phyloP scores from a whole-genome alignment of 92 coral and sea anemone genomes.

The Phenganax marumi region DNA sequence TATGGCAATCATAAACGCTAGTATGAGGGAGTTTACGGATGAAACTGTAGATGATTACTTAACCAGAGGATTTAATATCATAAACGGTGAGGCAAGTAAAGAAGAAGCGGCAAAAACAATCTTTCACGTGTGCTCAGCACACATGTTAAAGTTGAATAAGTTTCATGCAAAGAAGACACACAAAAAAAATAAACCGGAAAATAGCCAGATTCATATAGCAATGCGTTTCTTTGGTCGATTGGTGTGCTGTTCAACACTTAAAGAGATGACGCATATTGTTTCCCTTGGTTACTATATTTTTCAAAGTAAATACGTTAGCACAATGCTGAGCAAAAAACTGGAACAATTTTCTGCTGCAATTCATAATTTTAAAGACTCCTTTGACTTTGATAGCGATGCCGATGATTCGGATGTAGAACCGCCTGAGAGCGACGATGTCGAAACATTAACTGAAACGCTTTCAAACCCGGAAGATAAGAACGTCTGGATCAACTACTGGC shows the following conservation, averaged over 20 bases:
- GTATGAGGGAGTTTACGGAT: slow-evolving; percentile 34
- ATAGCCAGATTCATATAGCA: slow-evolving; percentile 45
- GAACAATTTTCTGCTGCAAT: slow-evolving; percentile 8
- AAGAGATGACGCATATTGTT: slow-evolving; percentile 21
- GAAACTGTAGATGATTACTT: slow-evolving; percentile 12
- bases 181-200: slow-evolving; percentile 7
- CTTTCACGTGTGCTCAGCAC: slow-evolving; percentile 41
- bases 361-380: background rate
- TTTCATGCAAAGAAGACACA: slow-evolving; percentile 24
- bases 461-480: background rate
- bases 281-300: slow-evolving; percentile 14
- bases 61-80: slow-evolving; percentile 33
- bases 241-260: slow-evolving; percentile 2
- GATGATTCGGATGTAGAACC: background rate
- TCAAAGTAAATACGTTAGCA: slow-evolving; percentile 13
- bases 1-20: slow-evolving; percentile 28
- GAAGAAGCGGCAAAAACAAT: background rate
- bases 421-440: slow-evolving; percentile 13
- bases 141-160: slow-evolving; percentile 24
- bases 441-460: background rate
- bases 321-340: background rate
- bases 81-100: slow-evolving; percentile 21
- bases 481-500: background rate
- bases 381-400: background rate
- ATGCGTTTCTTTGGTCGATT: slow-evolving; percentile 48